phyloP scores from a whole-genome alignment of 64 coral and sea anemone species.

The Stichodactyla mertensii region DNA sequence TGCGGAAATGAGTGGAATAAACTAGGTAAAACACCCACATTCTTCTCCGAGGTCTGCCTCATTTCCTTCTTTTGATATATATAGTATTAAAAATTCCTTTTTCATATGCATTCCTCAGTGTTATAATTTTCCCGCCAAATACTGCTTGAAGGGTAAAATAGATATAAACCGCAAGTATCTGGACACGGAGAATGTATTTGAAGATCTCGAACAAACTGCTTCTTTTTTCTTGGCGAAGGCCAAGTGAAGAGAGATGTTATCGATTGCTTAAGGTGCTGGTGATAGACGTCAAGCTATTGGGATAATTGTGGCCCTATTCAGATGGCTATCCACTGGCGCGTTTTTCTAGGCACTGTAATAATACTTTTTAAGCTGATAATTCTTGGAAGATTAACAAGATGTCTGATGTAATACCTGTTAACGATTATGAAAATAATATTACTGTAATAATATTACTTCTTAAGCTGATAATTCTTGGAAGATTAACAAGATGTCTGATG shows the following conservation, averaged over 20 bases:
- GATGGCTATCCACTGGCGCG: background rate
- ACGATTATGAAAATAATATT: no score
- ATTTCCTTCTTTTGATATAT: background rate
- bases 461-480: background rate
- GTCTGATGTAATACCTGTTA: background rate
- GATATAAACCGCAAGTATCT: no score
- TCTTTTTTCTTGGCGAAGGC: background rate
- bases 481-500: background rate
- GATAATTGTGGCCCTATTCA: background rate
- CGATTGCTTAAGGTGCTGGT: background rate
- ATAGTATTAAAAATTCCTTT: no score
- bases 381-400: background rate
- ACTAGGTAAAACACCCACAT: background rate
- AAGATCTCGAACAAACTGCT: no score
- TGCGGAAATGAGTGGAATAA: background rate
- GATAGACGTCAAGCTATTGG: background rate
- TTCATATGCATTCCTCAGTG: no score
- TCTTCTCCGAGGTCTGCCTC: background rate
- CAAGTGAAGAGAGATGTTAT: background rate
- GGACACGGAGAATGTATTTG: no score
- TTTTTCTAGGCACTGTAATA: background rate
- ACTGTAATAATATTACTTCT: background rate
- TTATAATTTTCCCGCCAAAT: no score
- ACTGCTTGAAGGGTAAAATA: no score
- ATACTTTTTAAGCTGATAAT: background rate